These are phyloP conservation scores for Reinhardtius hippoglossoides DNA, from an alignment of 2,113 vertebrate genomes.

Conservation along the genomic window DNA sequence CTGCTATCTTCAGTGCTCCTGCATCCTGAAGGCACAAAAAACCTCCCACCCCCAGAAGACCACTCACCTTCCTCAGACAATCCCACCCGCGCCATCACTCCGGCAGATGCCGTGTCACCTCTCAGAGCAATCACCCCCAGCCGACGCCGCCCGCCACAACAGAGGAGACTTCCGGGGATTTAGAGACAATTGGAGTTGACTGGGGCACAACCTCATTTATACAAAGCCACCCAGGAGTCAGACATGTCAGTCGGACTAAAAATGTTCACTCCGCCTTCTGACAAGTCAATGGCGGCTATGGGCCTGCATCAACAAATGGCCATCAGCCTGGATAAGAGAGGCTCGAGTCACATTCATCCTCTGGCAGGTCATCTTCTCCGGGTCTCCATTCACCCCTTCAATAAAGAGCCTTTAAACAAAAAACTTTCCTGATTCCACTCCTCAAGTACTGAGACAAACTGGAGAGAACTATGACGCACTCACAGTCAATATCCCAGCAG, in stretches of 20 bases:
- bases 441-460: slow-evolving; percentile 18
- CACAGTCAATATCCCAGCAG: slow-evolving; percentile 49
- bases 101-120: slow-evolving; percentile 26
- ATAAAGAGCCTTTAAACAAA: slow-evolving; percentile 43
- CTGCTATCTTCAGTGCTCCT: slow-evolving; percentile 42
- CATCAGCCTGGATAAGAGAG: slow-evolving; percentile 14
- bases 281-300: slow-evolving; percentile 36
- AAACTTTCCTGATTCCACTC: slow-evolving; percentile 10
- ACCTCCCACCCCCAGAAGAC: slow-evolving; percentile 34
- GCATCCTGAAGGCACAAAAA: slow-evolving; percentile 37
- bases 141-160: slow-evolving; percentile 31
- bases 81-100: slow-evolving; percentile 30
- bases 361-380: slow-evolving; percentile 49
- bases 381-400: slow-evolving; percentile 39
- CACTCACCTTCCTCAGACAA: slow-evolving; percentile 35
- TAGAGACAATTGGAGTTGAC: slow-evolving; percentile 76
- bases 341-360: slow-evolving; percentile 45
- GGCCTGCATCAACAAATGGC: slow-evolving; percentile 26
- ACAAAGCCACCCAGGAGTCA: slow-evolving; percentile 70
- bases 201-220: slow-evolving; percentile 75
- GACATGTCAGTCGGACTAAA: slow-evolving; percentile 68
- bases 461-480: not conserved
- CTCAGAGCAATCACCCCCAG: slow-evolving; percentile 45
- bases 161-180: slow-evolving; percentile 59
- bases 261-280: slow-evolving; percentile 53